These are phyloP conservation scores for Achatina immaculata DNA, from an alignment of 1,140 invertebrate species.

Conservation along the genomic window DNA sequence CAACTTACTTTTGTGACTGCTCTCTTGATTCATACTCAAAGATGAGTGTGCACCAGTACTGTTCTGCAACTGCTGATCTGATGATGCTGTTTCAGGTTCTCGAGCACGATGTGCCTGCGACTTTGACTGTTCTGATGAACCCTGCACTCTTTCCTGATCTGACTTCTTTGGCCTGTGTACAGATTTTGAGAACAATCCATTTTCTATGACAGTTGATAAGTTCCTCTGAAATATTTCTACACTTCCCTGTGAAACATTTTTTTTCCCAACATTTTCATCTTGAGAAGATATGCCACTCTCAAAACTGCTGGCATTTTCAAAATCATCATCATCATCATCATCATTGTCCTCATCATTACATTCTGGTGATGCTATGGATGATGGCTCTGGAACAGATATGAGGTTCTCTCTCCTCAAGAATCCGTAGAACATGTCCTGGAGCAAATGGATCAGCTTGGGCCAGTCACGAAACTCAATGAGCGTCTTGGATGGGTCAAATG, in stretches of 20 bases:
- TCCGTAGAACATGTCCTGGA: slow-evolving; percentile 73
- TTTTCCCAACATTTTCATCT: not conserved
- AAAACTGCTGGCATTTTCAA: not conserved
- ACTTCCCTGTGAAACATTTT: not conserved
- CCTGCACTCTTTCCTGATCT: not conserved
- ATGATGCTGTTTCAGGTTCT: not conserved
- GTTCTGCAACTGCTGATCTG: not conserved
- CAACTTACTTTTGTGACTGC: not conserved
- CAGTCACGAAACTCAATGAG: slow-evolving; percentile 77
- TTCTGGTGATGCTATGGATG: not conserved
- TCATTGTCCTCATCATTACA: not conserved
- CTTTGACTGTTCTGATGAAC: not conserved
- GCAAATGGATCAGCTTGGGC: slow-evolving; percentile 72
- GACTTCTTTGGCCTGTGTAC: not conserved
- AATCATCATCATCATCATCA: not conserved
- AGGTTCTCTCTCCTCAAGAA: slow-evolving; percentile 63
- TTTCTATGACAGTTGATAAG: not conserved
- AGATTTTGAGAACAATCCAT: slow-evolving; percentile 14
- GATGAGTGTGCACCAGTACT: not conserved
- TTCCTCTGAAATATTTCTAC: slow-evolving; percentile 17
- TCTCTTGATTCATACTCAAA: not conserved
- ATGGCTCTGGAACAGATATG: slow-evolving; percentile 20
- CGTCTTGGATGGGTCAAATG: slow-evolving; percentile 73
- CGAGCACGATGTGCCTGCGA: not conserved
- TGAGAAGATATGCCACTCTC: not conserved